Percentiles rank a stretch among this genome's conserved stretches.
phyloP scores from a whole-genome alignment of 2,888 invertebrate genomes.

The Acronicta alni region DNA sequence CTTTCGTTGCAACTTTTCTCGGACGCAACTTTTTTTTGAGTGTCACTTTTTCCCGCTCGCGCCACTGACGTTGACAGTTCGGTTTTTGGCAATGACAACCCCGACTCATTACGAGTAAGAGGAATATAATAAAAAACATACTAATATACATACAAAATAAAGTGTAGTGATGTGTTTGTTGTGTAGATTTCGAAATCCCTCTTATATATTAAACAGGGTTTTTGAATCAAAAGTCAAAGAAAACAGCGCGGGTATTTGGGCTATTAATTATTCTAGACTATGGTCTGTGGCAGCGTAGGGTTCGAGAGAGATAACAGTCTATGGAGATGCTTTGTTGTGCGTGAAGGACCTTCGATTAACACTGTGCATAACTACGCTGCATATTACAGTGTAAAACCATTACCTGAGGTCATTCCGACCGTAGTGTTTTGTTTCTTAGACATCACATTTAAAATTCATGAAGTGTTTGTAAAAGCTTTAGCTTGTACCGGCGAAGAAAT shows the following conservation, averaged over 20 bases:
- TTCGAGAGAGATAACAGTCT: conserved; percentile 1
- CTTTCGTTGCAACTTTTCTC: too few species aligned
- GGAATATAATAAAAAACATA: too few species aligned
- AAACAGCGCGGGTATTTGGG: conserved; percentile 19
- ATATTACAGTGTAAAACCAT: background rate
- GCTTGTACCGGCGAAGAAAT: background rate
- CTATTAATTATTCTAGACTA: conserved; percentile 15
- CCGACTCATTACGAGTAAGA: too few species aligned
- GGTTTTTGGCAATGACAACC: too few species aligned
- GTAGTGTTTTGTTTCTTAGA: background rate
- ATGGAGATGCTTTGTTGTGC: conserved; percentile 5
- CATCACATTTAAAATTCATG: conserved; percentile 9
- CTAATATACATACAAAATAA: too few species aligned
- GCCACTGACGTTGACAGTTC: too few species aligned
- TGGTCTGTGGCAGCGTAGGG: conserved; percentile 4
- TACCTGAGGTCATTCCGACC: background rate
- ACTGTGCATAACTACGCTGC: conserved; percentile 6
- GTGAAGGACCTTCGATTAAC: conserved; percentile 16
- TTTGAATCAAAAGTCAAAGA: conserved; percentile 13
- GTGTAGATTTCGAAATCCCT: too few species aligned
- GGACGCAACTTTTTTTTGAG: too few species aligned
- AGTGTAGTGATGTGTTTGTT: too few species aligned
- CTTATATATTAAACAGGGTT: too few species aligned
- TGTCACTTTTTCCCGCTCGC: too few species aligned
- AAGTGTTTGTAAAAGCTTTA: background rate